Conservation (phyloP, 2,113 vertebrate species). For the Dinomys branickii region DNA sequence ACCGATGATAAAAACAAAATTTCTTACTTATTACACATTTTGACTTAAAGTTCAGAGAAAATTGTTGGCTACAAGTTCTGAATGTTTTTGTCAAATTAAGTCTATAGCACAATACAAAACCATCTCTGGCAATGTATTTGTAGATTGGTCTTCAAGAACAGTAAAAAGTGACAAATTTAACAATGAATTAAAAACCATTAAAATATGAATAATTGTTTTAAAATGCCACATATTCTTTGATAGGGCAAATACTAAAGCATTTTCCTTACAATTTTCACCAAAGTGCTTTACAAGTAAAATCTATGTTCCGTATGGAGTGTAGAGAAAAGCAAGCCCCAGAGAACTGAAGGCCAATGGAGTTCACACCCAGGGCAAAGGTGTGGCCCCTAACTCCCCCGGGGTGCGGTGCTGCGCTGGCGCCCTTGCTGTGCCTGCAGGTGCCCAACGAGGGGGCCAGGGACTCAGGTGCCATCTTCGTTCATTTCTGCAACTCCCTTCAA, state of each 20-base stretch:
- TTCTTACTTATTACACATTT: neutral
- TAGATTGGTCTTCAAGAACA: conserved; percentile 76
- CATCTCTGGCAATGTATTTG: conserved; percentile 58
- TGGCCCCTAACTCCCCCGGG: neutral
- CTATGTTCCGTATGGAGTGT: conserved; percentile 70
- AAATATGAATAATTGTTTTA: conserved; percentile 51
- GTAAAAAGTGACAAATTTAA: conserved; percentile 1
- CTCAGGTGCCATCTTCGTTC: neutral
- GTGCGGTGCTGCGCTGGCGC: rapidly evolving
- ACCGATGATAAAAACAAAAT: conserved; percentile 43
- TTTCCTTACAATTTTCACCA: neutral
- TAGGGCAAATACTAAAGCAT: conserved; percentile 28
- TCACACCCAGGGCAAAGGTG: neutral
- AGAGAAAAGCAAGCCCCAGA: conserved; percentile 53
- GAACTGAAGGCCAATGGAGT: neutral
- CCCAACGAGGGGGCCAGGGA: neutral
- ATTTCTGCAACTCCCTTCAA: neutral
- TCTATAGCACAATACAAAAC: conserved; percentile 61
- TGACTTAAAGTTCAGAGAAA: conserved; percentile 61
- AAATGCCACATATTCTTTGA: conserved; percentile 53
- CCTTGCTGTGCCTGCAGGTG: neutral
- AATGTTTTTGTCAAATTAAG: conserved; percentile 57
- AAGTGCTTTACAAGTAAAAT: conserved; percentile 58
- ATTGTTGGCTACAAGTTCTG: conserved; percentile 42
- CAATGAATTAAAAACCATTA: conserved; percentile 70